Evolutionary conservation across 2,888 invertebrate genomes (phyloP).

Genomic region (Ophion obscuratus): DNA sequence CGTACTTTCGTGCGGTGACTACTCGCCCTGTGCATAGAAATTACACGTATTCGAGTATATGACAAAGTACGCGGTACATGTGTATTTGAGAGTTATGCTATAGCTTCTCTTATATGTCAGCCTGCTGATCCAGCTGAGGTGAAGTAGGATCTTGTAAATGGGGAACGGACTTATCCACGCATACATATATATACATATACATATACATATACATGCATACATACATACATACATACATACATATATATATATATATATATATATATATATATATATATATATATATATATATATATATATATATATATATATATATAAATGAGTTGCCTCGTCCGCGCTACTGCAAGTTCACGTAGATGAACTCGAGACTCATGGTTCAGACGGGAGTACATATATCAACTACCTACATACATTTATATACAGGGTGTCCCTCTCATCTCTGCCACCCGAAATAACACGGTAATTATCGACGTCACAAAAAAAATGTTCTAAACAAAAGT

Average conservation of each 20-base stretch:
- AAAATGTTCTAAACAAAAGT: too few relatives aligned
- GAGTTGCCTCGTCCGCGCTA: conserved; percentile 10
- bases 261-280: background rate
- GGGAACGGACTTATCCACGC: conserved; percentile 23
- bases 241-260: conserved; percentile 4
- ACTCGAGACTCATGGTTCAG: conserved; percentile 30
- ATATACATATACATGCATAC: too few relatives aligned
- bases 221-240: background rate
- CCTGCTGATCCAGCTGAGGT: conserved; percentile 28
- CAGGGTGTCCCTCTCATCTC: too few relatives aligned
- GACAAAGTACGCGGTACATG: background rate
- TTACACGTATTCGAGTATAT: background rate
- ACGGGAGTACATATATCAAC: background rate
- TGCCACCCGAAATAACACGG: too few relatives aligned
- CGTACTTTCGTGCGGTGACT: too few relatives aligned
- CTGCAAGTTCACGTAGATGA: conserved; percentile 48
- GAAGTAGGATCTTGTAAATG: conserved; percentile 37
- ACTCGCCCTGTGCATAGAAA: too few relatives aligned
- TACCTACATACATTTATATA: too few relatives aligned
- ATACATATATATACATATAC: background rate
- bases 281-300: background rate
- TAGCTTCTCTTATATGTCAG: background rate
- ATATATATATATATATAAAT: too few relatives aligned
- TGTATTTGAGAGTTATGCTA: background rate
- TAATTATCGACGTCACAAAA: too few relatives aligned